Evolutionary conservation across 2,888 invertebrate species (phyloP).

Genomic region (Chalcis sispes): DNA sequence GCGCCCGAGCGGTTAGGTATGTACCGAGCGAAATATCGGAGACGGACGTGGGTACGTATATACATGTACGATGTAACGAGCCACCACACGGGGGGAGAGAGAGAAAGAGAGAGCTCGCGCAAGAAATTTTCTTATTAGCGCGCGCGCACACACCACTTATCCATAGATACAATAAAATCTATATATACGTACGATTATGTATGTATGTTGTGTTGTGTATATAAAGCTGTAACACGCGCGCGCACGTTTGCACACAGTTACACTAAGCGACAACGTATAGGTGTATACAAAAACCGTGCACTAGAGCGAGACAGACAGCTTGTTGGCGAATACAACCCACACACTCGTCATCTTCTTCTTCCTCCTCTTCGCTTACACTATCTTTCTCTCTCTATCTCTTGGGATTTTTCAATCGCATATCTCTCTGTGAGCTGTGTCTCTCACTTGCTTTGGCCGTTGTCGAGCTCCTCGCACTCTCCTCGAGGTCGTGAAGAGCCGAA

Average conservation of each 20-base stretch:
- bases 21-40: conserved; percentile 5
- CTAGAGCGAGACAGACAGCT: background rate
- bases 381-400: conserved; percentile 1
- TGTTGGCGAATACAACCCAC: background rate
- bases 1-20: background rate
- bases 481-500: background rate
- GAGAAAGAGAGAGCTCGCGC: background rate
- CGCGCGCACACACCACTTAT: conserved; percentile 15
- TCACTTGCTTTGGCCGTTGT: background rate
- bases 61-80: conserved; percentile 11
- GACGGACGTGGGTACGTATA: conserved; percentile 11
- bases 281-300: too few species aligned
- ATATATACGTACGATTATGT: background rate
- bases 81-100: background rate
- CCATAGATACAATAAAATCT: background rate
- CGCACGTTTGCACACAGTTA: background rate
- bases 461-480: background rate
- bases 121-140: conserved; percentile 48
- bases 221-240: background rate
- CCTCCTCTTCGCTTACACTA: background rate
- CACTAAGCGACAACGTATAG: background rate
- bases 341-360: background rate
- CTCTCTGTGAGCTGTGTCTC: conserved; percentile 1
- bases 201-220: background rate
- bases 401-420: too few species aligned